Percentiles rank a stretch among this genome's conserved stretches.
Evolutionary conservation across 1,140 invertebrate genomes (phyloP).

Genomic region (Lamellibrachia luymesi): DNA sequence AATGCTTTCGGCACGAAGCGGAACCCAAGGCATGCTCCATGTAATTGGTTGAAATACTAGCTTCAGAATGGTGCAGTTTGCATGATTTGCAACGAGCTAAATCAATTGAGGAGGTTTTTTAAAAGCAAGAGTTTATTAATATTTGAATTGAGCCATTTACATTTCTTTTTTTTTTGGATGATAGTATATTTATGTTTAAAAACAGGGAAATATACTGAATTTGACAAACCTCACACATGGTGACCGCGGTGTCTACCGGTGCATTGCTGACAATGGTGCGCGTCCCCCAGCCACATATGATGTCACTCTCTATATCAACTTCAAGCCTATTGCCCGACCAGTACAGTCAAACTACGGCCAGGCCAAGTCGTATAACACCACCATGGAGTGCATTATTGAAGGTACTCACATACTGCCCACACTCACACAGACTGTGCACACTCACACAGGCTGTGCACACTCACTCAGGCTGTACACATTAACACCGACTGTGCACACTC

Average conservation of each 20-base stretch:
- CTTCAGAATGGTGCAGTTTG: too few relatives aligned
- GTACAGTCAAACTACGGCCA: slow-evolving; percentile 51
- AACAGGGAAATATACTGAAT: slow-evolving; percentile 32
- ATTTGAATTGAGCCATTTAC: too few relatives aligned
- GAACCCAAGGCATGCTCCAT: too few relatives aligned
- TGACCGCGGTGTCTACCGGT: slow-evolving; percentile 48
- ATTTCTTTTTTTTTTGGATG: too few relatives aligned
- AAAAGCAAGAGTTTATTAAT: too few relatives aligned
- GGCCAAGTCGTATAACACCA: slow-evolving; percentile 45
- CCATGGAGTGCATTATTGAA: slow-evolving; percentile 49
- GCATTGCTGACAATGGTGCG: slow-evolving; percentile 53
- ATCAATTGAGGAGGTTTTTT: too few relatives aligned
- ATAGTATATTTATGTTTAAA: not conserved
- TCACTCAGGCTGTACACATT: too few relatives aligned
- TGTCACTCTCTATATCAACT: slow-evolving; percentile 42
- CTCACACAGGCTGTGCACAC: too few relatives aligned
- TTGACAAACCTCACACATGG: slow-evolving; percentile 35
- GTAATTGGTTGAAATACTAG: too few relatives aligned
- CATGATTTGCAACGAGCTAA: too few relatives aligned
- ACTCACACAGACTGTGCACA: not conserved
- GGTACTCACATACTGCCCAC: slow-evolving; percentile 30
- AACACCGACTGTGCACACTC: too few relatives aligned
- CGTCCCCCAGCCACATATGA: slow-evolving; percentile 48
- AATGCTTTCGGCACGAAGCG: too few relatives aligned
- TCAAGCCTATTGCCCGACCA: slow-evolving; percentile 37